These are phyloP conservation scores for Ceratitis capitata DNA, from an alignment of 1,140 invertebrate species.

Conservation along the genomic window DNA sequence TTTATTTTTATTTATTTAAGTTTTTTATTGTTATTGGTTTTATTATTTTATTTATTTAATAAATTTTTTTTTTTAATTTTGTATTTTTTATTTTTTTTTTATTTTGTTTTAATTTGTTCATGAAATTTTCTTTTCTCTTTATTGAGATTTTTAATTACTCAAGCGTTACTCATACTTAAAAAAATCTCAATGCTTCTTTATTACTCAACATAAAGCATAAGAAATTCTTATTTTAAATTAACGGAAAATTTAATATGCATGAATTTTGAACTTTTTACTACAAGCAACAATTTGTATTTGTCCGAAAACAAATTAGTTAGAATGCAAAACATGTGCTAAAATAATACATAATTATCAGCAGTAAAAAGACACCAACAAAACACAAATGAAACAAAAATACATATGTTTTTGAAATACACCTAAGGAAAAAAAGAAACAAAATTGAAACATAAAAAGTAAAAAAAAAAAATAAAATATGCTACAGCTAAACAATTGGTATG, in stretches of 20 bases:
- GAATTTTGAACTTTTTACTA: not conserved
- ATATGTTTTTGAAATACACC: not conserved
- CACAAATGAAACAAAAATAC: no score
- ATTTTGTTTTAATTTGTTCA: not conserved
- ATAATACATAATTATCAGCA: not conserved
- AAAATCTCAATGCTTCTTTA: not conserved
- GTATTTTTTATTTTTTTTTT: not conserved
- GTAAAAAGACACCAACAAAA: no score
- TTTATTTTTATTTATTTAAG: no score
- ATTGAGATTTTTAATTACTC: not conserved
- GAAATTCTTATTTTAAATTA: not conserved
- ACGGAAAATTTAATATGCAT: slow-evolving; percentile 1
- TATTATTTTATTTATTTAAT: no score
- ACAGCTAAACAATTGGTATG: not conserved
- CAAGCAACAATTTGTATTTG: slow-evolving; percentile 8
- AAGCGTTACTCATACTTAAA: not conserved
- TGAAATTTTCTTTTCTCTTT: not conserved
- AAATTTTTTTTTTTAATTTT: not conserved
- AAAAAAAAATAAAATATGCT: not conserved
- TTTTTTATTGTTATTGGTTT: no score
- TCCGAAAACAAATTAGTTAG: not conserved
- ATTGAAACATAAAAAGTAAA: not conserved
- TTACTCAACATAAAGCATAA: not conserved
- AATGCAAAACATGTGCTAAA: slow-evolving; percentile 8
- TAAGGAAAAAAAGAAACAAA: not conserved